Evolutionary conservation across 2,888 invertebrate species (phyloP).

Genomic region (Didymodactylos carnosus): DNA sequence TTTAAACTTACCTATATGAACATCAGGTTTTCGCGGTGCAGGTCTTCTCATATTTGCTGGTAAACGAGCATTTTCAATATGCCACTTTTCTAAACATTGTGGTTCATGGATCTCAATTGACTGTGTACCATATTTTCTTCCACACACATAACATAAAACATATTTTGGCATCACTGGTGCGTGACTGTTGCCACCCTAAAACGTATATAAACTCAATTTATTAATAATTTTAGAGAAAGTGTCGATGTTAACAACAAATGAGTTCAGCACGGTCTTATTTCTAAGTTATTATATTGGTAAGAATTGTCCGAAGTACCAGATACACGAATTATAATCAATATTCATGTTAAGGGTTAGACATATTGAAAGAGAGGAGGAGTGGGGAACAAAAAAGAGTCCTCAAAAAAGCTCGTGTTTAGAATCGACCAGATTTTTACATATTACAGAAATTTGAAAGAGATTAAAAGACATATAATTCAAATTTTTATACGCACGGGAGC

Average conservation of each 20-base stretch:
- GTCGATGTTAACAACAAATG: too few species aligned
- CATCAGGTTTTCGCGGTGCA: conserved; percentile 42
- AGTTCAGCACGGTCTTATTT: too few species aligned
- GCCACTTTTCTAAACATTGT: conserved; percentile 47
- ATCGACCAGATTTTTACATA: too few species aligned
- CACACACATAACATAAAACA: conserved; percentile 22
- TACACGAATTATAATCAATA: too few species aligned
- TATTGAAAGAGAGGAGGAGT: too few species aligned
- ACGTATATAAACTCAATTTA: too few species aligned
- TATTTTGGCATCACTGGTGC: conserved; percentile 9
- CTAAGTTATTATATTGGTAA: too few species aligned
- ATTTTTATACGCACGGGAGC: neutral
- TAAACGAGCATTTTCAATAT: conserved; percentile 42
- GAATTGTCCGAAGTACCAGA: too few species aligned
- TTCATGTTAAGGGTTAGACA: too few species aligned
- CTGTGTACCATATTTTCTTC: conserved; percentile 45
- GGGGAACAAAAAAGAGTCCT: too few species aligned
- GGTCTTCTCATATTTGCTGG: conserved; percentile 40
- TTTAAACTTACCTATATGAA: neutral
- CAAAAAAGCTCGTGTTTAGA: too few species aligned
- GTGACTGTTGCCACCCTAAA: neutral
- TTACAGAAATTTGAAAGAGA: neutral
- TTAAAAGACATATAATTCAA: neutral
- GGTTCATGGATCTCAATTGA: conserved; percentile 49
- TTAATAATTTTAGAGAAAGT: too few species aligned